Evolutionary conservation across 2,797 vertebrate species (phyloP), one percentile per base, ranked within the genome.

Genomic region (Propithecus perrieri): DNA sequence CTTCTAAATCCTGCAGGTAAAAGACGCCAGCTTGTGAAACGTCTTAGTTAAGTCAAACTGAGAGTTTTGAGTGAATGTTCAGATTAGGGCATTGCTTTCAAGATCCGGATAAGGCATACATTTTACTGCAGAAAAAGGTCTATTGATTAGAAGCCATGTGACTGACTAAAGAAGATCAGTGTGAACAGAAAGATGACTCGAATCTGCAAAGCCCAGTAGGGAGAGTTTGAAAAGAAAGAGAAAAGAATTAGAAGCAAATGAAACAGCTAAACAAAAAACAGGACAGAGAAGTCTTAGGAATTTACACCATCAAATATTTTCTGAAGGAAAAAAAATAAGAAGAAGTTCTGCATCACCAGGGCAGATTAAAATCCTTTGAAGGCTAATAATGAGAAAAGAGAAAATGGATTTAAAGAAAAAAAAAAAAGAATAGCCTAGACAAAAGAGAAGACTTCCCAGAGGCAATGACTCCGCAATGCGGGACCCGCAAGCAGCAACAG

Each of bases 371-470:
- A 97, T 78, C 75, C 92, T 89, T 98, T 92, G 89, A 96, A 97
- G 57, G 97, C 96, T 96, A 89, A 96, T 96, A 98, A 96, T 35
- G 43, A 86, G 76, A 71, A 91, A 38, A 69, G 55, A 89, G 78
- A 30, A 41, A 88, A 81, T n/a, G 0, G 63, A 65, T n/a, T 65
- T n/a, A 18, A n/a, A 65, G n/a, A 65, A 17, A 61, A 17, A 33
- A 53, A 67, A 93, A 8, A 57, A 57, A 57, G 55, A 41, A 88
- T 95, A 48, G 63, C 86, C 94, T 59, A 94, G 97, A 98, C 87
- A 95, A 97, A 98, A 96, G 86, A 79, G 96, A 97, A 96, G 96
- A 63, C 88, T 98, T 97, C 88, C 41, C 90, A 57, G 97, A 97
- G 97, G 97, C 98, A 97, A 98, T 98, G 98, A 98, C 97, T 46